Conservation (phyloP, 2,113 vertebrate species). For the Macrotis lagotis region DNA sequence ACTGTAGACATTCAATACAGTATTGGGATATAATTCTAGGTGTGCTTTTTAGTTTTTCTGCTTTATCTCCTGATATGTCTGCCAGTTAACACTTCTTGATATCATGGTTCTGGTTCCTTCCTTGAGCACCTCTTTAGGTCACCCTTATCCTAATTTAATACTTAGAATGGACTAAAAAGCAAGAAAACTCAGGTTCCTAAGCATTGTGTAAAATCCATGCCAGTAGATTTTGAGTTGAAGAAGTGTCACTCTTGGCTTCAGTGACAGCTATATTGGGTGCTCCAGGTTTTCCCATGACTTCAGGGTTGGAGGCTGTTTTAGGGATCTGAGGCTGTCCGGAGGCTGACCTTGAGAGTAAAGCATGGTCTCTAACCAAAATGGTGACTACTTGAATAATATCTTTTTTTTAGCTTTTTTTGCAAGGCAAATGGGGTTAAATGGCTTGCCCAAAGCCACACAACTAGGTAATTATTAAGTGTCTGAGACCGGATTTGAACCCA, state of each 20-base stretch:
- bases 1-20: background rate
- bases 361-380: background rate
- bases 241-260: background rate
- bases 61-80: background rate
- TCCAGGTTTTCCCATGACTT: background rate
- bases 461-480: too few species aligned
- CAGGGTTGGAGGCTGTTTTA: background rate
- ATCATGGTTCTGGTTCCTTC: background rate
- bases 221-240: background rate
- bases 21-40: background rate
- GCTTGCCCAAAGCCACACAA: too few species aligned
- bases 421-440: too few species aligned
- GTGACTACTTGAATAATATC: background rate
- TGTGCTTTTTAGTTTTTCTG: background rate
- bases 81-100: background rate
- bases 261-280: background rate
- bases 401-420: too few species aligned
- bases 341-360: background rate
- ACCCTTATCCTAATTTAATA: background rate
- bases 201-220: background rate
- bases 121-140: background rate
- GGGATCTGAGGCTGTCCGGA: background rate
- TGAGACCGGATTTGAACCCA: too few species aligned
- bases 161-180: background rate
- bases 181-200: background rate